phyloP scores from a whole-genome alignment of 2,113 vertebrate species.

The Microtus montanus region DNA sequence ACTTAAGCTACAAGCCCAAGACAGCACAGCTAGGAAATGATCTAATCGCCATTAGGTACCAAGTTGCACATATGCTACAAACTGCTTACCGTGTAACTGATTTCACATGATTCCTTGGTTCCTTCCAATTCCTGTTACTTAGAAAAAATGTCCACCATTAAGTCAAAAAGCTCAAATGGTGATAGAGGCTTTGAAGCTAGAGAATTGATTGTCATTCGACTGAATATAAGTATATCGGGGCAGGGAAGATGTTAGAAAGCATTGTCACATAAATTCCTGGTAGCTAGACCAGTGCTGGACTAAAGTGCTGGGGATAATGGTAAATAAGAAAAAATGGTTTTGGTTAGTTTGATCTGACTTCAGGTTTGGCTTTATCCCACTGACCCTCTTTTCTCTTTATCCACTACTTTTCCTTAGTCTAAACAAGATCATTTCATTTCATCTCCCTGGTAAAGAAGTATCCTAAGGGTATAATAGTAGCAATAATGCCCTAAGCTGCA shows the following conservation, averaged over 20 bases:
- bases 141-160: background rate
- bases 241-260: background rate
- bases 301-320: background rate
- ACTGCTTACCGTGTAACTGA: background rate
- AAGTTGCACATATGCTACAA: background rate
- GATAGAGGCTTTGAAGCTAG: background rate
- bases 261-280: background rate
- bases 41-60: background rate
- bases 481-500: accelerated
- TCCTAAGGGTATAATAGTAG: background rate
- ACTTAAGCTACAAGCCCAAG: background rate
- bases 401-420: background rate
- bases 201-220: background rate
- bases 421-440: background rate
- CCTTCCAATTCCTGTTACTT: background rate
- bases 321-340: background rate
- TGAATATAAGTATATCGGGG: background rate
- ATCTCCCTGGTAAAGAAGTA: background rate
- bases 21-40: background rate
- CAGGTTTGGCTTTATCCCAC: background rate
- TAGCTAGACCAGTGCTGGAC: background rate
- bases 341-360: background rate
- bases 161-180: background rate
- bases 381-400: background rate
- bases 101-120: background rate